A percentile compares a stretch with the other conserved stretches of the same genome.
Evolutionary conservation across 2,113 vertebrate genomes (phyloP).

Genomic region (Melanerpes aurifrons): DNA sequence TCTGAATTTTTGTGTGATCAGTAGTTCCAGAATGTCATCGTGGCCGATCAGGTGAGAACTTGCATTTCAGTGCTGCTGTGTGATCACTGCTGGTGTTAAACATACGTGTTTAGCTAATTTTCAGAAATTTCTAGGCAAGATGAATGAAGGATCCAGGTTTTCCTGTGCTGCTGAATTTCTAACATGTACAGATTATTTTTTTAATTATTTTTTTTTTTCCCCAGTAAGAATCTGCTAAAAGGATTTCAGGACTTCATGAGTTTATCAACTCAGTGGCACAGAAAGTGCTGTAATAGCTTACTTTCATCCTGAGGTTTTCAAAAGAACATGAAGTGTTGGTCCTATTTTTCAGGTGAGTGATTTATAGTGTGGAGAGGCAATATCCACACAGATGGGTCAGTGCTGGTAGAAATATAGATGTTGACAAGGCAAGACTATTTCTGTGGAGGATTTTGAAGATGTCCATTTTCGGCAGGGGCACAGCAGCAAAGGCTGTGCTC

Average conservation of each 20-base stretch:
- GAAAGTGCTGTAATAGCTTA: not conserved
- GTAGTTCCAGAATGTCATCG: not conserved
- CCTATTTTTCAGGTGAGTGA: conserved; percentile 7
- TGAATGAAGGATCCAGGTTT: not conserved
- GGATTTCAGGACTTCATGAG: not conserved
- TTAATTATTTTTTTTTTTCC: not conserved
- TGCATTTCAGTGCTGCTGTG: not conserved
- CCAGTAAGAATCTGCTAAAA: not conserved
- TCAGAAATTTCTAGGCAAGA: not conserved
- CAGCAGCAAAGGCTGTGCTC: not conserved
- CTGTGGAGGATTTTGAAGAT: conserved; percentile 4
- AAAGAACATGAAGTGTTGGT: not conserved
- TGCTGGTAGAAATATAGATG: not conserved
- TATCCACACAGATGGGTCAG: not conserved
- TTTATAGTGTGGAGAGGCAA: not conserved
- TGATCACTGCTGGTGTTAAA: not conserved
- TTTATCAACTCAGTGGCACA: conserved; percentile 31
- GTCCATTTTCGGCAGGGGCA: not conserved
- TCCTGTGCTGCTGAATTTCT: not conserved
- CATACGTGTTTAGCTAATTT: not conserved
- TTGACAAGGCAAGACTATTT: not conserved
- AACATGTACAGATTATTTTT: not conserved
- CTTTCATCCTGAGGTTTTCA: conserved; percentile 18
- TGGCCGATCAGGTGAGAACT: not conserved
- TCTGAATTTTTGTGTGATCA: not conserved